Evolutionary conservation across 2,797 vertebrate species (phyloP), one percentile per base, ranked within the genome.

Genomic region (Ptychadena robeensis): DNA sequence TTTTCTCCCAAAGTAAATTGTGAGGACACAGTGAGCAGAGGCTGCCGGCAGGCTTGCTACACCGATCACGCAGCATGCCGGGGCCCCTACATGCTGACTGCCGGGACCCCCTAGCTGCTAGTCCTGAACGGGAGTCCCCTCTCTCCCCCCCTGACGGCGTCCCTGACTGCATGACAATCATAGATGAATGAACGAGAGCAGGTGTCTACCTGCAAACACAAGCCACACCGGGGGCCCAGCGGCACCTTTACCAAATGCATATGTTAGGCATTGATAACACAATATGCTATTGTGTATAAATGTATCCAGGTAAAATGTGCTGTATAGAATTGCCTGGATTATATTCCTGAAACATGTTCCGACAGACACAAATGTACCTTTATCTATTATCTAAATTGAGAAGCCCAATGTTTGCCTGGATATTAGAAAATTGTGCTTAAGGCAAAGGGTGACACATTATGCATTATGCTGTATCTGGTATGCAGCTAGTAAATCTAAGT

Each of bases 381-480:
- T 44, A 59, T 59, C 27, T 15, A 61, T 61, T 28, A 61, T 61
- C 25, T 61, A 11, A 1, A 11, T 25, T 4, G 5, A 27, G 7
- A 25, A 28, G 11, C 59, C 59, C 59, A 25, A 27, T 64, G 59
- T 27, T 7, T 75, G 34, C 7, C 1, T 64, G 35, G 64, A 4
- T 30, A 35, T 38, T 10, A 75, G 8, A 75, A 2, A 18, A 35
- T 57, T 68, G 48, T 48, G 28, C 75, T 68, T 34, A 3, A 68
- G 63, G 75, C 63, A 68, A 78, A 18, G 28, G 30, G 37, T 78
- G 64, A 79, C 76, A 79, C 37, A 57, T 68, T 57, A 69, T n/a
- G 76, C 15, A 57, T 59, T 18, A 59, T 69, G 35, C 48, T 11
- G 53, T 69, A 34, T 32, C 18, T 35, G 40, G 7, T 68, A 35